phyloP scores from a whole-genome alignment of 2,888 invertebrate genomes.

The Dynastes hyllus region DNA sequence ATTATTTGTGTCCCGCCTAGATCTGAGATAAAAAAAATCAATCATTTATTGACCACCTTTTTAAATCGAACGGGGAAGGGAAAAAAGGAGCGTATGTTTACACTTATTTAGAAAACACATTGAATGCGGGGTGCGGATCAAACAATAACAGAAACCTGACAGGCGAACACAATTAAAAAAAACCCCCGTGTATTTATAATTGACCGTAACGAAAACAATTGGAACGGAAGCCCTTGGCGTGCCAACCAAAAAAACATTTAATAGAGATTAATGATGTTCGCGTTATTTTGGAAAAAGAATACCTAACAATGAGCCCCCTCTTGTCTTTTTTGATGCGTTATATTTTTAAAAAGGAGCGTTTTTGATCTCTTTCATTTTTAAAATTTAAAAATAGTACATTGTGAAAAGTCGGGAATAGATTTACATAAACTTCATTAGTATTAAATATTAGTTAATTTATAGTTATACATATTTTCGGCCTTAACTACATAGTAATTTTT shows the following conservation, averaged over 20 bases:
- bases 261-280: constrained; percentile 54
- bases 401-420: no score
- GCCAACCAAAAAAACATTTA: constrained; percentile 36
- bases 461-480: no score
- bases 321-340: neutral
- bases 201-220: constrained; percentile 50
- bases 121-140: constrained; percentile 25
- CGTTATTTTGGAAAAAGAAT: constrained; percentile 50
- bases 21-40: no score
- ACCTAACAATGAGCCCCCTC: constrained; percentile 10
- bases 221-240: constrained; percentile 48
- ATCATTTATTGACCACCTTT: neutral
- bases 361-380: no score
- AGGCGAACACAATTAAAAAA: constrained; percentile 43
- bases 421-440: no score
- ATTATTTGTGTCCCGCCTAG: no score
- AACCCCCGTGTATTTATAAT: constrained; percentile 47
- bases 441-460: no score
- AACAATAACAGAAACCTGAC: constrained; percentile 48
- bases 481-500: no score
- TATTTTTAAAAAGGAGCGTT: no score
- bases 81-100: constrained; percentile 14
- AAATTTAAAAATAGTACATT: neutral
- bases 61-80: no score
- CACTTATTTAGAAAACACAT: constrained; percentile 44